Evolutionary conservation across 2,888 invertebrate genomes (phyloP).

Genomic region (Nudaria mundana): DNA sequence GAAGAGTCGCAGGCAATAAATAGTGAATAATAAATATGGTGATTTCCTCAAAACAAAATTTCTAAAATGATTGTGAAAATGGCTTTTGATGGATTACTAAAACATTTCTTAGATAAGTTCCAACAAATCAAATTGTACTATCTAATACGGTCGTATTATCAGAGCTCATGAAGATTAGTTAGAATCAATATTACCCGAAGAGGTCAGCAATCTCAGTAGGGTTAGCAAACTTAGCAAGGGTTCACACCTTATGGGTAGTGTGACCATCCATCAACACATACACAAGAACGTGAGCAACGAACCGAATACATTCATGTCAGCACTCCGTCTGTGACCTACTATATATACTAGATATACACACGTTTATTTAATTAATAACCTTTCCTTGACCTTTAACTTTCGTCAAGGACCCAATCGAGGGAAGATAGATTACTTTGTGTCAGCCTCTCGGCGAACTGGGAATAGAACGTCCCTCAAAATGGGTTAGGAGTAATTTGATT

Average conservation of each 20-base stretch:
- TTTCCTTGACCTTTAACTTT: slow-evolving; percentile 1
- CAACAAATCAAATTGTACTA: too few species aligned
- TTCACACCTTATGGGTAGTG: too few species aligned
- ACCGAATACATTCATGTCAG: slow-evolving; percentile 4
- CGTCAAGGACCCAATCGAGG: slow-evolving; percentile 5
- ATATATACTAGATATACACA: slow-evolving; percentile 1
- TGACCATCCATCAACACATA: slow-evolving; percentile 5
- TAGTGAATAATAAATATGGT: too few species aligned
- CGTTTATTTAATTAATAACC: slow-evolving; percentile 9
- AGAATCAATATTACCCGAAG: neutral
- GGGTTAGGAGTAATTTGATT: neutral
- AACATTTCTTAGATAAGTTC: too few species aligned
- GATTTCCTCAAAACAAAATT: too few species aligned
- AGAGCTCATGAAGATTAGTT: neutral
- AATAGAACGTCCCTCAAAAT: neutral
- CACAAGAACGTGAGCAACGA: neutral
- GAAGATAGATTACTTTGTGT: slow-evolving; percentile 8
- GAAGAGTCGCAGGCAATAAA: too few species aligned
- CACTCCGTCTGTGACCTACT: slow-evolving; percentile 4
- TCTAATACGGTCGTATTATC: too few species aligned
- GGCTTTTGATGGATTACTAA: too few species aligned
- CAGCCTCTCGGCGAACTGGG: neutral
- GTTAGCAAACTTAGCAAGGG: neutral
- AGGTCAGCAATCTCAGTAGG: neutral
- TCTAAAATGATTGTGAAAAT: too few species aligned